Conservation (phyloP, 2,113 vertebrate species). For the Pelvicachromis taeniatus region DNA sequence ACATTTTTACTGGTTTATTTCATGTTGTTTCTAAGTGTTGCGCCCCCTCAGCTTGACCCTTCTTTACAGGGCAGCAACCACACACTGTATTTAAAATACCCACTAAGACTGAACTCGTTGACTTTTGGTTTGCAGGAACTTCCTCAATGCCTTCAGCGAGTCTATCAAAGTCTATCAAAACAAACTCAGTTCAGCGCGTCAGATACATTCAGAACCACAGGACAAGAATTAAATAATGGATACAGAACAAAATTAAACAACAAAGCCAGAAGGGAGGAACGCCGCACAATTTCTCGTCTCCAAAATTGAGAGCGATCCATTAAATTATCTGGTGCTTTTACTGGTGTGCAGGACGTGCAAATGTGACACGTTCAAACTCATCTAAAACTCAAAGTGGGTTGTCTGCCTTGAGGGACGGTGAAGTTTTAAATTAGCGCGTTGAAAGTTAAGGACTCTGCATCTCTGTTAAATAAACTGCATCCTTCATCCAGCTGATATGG, state of each 20-base stretch:
- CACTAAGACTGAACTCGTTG: background rate
- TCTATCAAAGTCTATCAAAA: background rate
- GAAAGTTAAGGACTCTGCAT: conserved; percentile 6
- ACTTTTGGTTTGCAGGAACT: background rate
- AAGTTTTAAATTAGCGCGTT: conserved; percentile 13
- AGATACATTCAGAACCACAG: background rate
- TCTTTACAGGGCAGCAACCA: background rate
- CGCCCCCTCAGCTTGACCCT: background rate
- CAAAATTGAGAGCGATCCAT: background rate
- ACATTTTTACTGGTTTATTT: background rate
- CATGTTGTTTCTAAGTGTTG: background rate
- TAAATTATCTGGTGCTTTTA: background rate
- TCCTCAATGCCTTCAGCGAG: background rate
- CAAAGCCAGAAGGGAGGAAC: background rate
- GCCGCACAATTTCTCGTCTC: background rate
- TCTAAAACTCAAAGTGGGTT: background rate
- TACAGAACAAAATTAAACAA: background rate
- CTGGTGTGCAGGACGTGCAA: background rate
- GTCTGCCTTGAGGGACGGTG: background rate
- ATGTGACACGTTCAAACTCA: background rate
- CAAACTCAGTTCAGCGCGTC: background rate
- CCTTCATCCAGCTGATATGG: background rate
- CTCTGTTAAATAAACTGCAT: background rate
- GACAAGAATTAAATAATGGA: background rate
- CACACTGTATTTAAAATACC: background rate